phyloP scores from a whole-genome alignment of 2,888 invertebrate genomes.

The Tolmerus cingulatus region DNA sequence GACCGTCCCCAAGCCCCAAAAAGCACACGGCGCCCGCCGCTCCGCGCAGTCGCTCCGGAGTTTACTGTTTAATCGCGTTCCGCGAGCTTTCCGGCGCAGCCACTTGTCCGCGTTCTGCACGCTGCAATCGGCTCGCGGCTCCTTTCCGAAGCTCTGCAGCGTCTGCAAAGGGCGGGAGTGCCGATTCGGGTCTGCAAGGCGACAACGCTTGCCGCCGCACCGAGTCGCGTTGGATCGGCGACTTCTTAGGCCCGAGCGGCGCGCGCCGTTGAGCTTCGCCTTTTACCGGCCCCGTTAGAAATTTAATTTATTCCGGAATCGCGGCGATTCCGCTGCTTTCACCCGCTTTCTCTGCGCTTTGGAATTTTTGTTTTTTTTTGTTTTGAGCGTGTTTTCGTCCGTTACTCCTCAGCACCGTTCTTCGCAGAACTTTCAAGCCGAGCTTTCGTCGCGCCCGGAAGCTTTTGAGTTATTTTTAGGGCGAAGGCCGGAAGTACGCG shows the following conservation, averaged over 20 bases:
- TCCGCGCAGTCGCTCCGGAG: neutral
- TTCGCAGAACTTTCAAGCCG: neutral
- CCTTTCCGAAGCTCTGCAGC: neutral
- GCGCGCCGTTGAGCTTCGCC: neutral
- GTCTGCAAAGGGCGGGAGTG: neutral
- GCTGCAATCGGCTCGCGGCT: neutral
- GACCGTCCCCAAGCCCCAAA: neutral
- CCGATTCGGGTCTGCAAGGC: too few relatives aligned
- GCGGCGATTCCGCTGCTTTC: neutral
- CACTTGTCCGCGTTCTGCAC: neutral
- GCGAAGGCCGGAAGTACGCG: neutral
- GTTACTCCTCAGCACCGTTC: neutral
- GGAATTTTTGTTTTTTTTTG: neutral
- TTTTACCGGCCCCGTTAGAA: neutral
- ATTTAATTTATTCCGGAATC: conserved; percentile 11
- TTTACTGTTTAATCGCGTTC: neutral
- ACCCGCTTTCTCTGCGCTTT: neutral
- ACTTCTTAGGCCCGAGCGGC: neutral
- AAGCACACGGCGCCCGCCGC: neutral
- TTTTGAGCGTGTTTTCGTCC: neutral
- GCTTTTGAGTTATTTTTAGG: neutral
- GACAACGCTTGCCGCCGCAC: neutral
- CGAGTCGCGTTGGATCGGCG: neutral
- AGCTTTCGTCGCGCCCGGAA: neutral
- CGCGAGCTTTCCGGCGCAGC: neutral